A percentile compares a stretch with the other conserved stretches of the same genome.
phyloP scores from a whole-genome alignment of 2,113 vertebrate species.

The Propithecus coquereli region DNA sequence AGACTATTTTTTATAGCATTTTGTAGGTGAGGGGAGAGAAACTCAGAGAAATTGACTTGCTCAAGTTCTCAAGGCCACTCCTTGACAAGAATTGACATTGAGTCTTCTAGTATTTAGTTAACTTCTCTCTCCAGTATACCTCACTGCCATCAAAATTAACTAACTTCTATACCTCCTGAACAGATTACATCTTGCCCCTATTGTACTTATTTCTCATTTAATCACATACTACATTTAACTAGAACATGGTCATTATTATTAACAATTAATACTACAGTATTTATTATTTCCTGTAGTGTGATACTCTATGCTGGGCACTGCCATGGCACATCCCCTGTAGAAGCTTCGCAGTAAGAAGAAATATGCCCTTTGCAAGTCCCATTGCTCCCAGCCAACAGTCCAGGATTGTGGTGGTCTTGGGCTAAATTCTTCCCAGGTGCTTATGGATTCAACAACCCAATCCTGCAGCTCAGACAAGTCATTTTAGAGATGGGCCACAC shows the following conservation, averaged over 20 bases:
- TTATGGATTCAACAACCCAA: not conserved
- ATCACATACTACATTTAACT: not conserved
- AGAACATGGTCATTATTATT: not conserved
- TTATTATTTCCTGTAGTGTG: not conserved
- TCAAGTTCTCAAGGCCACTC: not conserved
- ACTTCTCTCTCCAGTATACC: not conserved
- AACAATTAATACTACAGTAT: not conserved
- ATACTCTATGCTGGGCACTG: not conserved
- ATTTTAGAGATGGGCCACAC: not conserved
- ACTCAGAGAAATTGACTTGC: not conserved
- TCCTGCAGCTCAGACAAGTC: not conserved
- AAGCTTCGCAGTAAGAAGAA: not conserved
- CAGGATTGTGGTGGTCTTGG: not conserved
- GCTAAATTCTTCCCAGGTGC: not conserved
- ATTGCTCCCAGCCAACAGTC: not conserved
- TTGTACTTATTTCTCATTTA: not conserved
- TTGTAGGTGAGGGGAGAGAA: not conserved
- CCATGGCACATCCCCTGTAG: not conserved
- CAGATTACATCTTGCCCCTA: not conserved
- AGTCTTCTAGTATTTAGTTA: not conserved
- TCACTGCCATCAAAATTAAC: not conserved
- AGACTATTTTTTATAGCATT: not conserved
- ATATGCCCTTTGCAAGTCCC: not conserved
- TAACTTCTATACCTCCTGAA: not conserved
- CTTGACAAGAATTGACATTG: not conserved